Percentiles rank a stretch among this genome's conserved stretches.
Evolutionary conservation across 2,797 vertebrate genomes (phyloP).

Genomic region (Synaphobranchus kaupii): DNA sequence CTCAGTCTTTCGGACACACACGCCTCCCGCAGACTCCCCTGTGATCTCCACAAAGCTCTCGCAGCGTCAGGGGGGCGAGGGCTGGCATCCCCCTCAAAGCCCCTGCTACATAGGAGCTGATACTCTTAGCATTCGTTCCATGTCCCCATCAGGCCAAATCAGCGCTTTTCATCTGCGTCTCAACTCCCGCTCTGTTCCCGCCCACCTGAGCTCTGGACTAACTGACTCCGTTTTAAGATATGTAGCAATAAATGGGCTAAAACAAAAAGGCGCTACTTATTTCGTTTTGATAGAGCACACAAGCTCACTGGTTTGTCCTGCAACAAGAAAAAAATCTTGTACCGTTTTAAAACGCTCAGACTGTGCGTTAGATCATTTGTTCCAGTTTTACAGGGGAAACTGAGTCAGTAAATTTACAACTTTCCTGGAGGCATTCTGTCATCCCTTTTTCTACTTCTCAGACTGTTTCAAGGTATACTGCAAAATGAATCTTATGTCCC

Average conservation of each 20-base stretch:
- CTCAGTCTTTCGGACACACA: background rate
- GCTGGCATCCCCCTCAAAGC: background rate
- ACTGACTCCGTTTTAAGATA: background rate
- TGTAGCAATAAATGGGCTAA: background rate
- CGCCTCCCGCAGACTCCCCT: background rate
- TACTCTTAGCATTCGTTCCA: background rate
- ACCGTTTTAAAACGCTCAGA: background rate
- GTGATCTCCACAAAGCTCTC: background rate
- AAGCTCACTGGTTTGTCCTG: background rate
- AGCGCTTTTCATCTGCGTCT: background rate
- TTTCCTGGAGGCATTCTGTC: background rate
- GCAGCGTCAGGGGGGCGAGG: background rate
- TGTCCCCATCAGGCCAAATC: background rate
- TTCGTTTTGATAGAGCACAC: background rate
- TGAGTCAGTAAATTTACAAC: background rate
- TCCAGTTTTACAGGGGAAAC: background rate
- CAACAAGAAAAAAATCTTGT: background rate
- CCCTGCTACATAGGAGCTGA: background rate
- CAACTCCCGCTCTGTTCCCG: background rate
- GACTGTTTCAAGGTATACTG: background rate
- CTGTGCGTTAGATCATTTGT: background rate
- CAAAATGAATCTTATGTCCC: conserved; percentile 6
- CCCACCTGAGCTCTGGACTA: background rate
- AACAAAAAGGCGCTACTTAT: background rate
- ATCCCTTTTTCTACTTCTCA: background rate